Evolutionary conservation across 2,888 invertebrate genomes (phyloP).

Genomic region (Drosophila formosana): DNA sequence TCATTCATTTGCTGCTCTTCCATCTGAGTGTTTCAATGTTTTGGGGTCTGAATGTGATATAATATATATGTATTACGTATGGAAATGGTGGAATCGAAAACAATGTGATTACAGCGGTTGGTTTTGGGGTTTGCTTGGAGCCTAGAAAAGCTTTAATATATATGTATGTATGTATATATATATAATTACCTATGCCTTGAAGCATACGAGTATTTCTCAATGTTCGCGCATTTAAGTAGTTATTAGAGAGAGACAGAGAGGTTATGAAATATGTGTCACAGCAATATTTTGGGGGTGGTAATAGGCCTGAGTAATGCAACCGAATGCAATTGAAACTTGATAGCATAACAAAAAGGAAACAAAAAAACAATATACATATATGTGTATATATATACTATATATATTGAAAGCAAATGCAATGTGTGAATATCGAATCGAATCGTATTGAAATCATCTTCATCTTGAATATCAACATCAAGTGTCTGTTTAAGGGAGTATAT

Average conservation of each 20-base stretch:
- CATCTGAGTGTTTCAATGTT: constrained; percentile 5
- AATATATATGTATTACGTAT: constrained; percentile 25
- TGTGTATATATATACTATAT: too few relatives aligned
- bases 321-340: constrained; percentile 15
- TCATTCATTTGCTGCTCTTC: not conserved
- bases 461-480: constrained; percentile 44
- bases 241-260: constrained; percentile 43
- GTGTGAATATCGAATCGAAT: constrained; percentile 9
- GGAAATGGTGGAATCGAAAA: not conserved
- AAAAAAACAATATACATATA: too few relatives aligned
- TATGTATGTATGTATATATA: constrained; percentile 38
- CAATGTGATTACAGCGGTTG: constrained; percentile 34
- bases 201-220: constrained; percentile 32
- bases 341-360: constrained; percentile 3
- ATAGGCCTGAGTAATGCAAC: constrained; percentile 50
- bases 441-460: constrained; percentile 12
- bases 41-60: constrained; percentile 24
- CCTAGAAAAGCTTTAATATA: constrained; percentile 60
- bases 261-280: constrained; percentile 59
- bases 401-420: constrained; percentile 11
- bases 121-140: constrained; percentile 45
- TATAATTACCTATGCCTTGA: constrained; percentile 45
- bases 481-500: constrained; percentile 17
- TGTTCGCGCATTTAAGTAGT: constrained; percentile 45
- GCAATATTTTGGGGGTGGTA: constrained; percentile 52